These are phyloP conservation scores for Gryon sp. DNA, from an alignment of 1,140 invertebrate species.

Conservation along the genomic window DNA sequence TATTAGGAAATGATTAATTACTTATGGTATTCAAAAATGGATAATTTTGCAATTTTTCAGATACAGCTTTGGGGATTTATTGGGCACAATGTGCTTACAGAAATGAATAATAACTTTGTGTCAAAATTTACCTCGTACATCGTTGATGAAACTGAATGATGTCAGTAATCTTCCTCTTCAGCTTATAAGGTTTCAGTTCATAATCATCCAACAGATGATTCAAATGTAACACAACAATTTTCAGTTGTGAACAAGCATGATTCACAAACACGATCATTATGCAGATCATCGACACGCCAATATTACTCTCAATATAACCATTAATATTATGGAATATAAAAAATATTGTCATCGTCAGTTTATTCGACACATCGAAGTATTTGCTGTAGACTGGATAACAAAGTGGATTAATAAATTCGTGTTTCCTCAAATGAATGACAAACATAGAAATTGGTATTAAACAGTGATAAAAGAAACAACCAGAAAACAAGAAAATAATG, in stretches of 20 bases:
- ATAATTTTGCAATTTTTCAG: neutral
- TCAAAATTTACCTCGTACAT: slow-evolving; percentile 12
- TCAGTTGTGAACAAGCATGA: slow-evolving; percentile 33
- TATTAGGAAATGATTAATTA: no score
- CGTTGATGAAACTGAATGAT: slow-evolving; percentile 14
- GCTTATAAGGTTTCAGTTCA: neutral
- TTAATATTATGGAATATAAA: slow-evolving; percentile 24
- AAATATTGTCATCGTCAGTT: neutral
- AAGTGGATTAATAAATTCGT: slow-evolving; percentile 6
- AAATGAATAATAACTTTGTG: neutral
- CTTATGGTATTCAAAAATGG: neutral
- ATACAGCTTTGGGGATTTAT: no score
- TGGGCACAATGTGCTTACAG: no score
- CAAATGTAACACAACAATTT: slow-evolving; percentile 2
- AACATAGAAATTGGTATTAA: slow-evolving; percentile 15
- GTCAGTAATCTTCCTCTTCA: neutral
- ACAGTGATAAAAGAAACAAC: slow-evolving; percentile 27
- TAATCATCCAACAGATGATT: slow-evolving; percentile 3
- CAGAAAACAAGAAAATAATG: slow-evolving; percentile 22
- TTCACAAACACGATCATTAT: slow-evolving; percentile 14
- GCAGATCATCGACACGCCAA: slow-evolving; percentile 26
- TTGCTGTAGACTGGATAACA: slow-evolving; percentile 29
- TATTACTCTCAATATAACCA: slow-evolving; percentile 1
- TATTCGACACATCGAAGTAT: slow-evolving; percentile 14
- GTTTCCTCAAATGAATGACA: neutral